Percentiles rank a stretch among this genome's conserved stretches.
These are phyloP conservation scores for Butorides virescens DNA, from an alignment of 2,113 vertebrate genomes.

Conservation along the genomic window DNA sequence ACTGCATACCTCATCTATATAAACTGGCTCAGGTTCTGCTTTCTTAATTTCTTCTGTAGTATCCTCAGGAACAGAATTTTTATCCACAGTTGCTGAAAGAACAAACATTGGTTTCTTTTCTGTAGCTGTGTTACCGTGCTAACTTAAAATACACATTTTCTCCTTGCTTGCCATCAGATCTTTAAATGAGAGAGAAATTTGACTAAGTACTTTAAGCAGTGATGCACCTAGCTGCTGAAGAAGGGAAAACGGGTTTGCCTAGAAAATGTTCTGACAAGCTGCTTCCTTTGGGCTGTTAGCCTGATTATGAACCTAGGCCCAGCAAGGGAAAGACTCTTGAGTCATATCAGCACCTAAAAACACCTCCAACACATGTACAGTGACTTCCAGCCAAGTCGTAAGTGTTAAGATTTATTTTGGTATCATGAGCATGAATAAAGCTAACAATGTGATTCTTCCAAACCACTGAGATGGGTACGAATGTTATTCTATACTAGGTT, in stretches of 20 bases:
- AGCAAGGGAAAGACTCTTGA: neutral
- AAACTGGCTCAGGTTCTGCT: slow-evolving; percentile 88
- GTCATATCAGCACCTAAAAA: neutral
- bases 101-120: slow-evolving; percentile 8
- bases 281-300: neutral
- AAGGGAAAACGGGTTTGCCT: neutral
- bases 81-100: slow-evolving; percentile 77
- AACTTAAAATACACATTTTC: neutral
- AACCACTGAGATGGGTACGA: neutral
- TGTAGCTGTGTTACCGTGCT: neutral
- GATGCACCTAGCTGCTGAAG: neutral
- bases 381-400: neutral
- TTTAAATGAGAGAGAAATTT: neutral
- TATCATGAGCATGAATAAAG: neutral
- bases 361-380: neutral
- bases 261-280: neutral
- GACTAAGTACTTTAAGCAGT: neutral
- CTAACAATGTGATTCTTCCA: neutral
- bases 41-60: slow-evolving; percentile 74
- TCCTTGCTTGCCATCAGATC: neutral
- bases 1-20: slow-evolving; percentile 90
- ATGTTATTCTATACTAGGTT: neutral
- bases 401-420: neutral
- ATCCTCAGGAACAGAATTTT: slow-evolving; percentile 75
- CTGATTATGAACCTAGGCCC: neutral